phyloP scores from a whole-genome alignment of 2,888 invertebrate species.

The Heliconius aoede region DNA sequence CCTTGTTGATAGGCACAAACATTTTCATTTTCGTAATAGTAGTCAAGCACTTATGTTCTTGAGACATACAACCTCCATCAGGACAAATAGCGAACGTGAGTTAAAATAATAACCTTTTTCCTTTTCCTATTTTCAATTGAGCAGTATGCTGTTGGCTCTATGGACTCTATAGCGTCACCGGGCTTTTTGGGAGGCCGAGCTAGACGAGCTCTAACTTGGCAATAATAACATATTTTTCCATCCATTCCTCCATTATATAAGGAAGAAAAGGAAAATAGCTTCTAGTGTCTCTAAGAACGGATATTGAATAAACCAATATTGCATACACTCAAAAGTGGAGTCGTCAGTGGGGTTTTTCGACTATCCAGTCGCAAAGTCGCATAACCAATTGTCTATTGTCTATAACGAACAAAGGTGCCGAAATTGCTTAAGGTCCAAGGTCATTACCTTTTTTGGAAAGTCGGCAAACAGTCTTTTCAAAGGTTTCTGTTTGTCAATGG shows the following conservation, averaged over 20 bases:
- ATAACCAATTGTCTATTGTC: conserved; percentile 64
- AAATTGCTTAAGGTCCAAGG: conserved; percentile 50
- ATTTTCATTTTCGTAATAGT: too few relatives aligned
- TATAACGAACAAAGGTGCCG: conserved; percentile 61
- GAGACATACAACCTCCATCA: too few relatives aligned
- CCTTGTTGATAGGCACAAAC: too few relatives aligned
- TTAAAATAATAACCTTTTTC: too few relatives aligned
- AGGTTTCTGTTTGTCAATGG: conserved; percentile 51
- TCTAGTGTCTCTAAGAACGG: neutral
- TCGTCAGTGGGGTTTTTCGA: conserved; percentile 49
- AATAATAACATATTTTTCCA: neutral
- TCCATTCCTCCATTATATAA: neutral
- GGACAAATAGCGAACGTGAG: too few relatives aligned
- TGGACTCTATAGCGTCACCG: too few relatives aligned
- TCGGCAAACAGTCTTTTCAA: conserved; percentile 56
- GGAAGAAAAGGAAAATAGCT: neutral
- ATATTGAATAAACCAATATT: conserved; percentile 27
- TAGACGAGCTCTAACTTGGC: too few relatives aligned
- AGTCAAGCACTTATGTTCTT: too few relatives aligned
- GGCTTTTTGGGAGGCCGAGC: too few relatives aligned
- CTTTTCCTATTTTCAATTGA: too few relatives aligned
- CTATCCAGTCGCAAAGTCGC: too few relatives aligned
- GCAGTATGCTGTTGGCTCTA: too few relatives aligned
- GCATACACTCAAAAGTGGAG: conserved; percentile 39
- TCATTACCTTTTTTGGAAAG: conserved; percentile 42